phyloP scores from a whole-genome alignment of 1,140 invertebrate species.

The Nasonia vitripennis region DNA sequence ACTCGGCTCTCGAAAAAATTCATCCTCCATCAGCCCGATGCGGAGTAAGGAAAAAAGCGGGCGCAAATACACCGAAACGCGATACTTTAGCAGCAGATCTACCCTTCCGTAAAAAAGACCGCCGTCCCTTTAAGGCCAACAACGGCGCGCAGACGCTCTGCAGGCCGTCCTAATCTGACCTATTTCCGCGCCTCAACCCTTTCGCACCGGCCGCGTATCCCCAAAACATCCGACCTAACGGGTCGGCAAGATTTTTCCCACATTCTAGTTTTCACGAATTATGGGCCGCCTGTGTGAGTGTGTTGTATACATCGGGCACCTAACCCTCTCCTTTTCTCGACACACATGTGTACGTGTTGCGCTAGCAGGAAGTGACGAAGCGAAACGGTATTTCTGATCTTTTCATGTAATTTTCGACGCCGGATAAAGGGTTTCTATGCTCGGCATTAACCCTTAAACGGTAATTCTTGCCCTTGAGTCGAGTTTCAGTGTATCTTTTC shows the following conservation, averaged over 20 bases:
- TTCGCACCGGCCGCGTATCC: conserved; percentile 20
- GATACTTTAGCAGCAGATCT: conserved; percentile 33
- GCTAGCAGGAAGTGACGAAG: conserved; percentile 47
- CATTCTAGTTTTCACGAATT: conserved; percentile 53
- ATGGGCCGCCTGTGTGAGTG: background rate
- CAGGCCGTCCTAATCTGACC: conserved; percentile 48
- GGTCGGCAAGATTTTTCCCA: conserved; percentile 58
- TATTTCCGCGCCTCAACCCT: conserved; percentile 50
- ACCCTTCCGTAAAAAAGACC: background rate
- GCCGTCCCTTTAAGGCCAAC: conserved; percentile 36
- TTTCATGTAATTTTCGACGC: conserved; percentile 38
- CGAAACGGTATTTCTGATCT: conserved; percentile 49
- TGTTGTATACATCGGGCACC: too few species aligned
- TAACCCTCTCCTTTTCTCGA: conserved; percentile 34
- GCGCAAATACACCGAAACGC: conserved; percentile 43
- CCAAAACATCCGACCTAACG: conserved; percentile 50
- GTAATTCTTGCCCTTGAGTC: conserved; percentile 45
- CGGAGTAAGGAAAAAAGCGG: conserved; percentile 11
- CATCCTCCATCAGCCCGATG: background rate
- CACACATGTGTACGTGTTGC: conserved; percentile 8
- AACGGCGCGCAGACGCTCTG: conserved; percentile 19
- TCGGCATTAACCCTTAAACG: conserved; percentile 52
- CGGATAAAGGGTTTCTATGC: conserved; percentile 38
- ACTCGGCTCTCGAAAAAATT: background rate
- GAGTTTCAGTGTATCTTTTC: conserved; percentile 14